Conservation (phyloP, 2,113 vertebrate species). For the Odobenus rosmarus region DNA sequence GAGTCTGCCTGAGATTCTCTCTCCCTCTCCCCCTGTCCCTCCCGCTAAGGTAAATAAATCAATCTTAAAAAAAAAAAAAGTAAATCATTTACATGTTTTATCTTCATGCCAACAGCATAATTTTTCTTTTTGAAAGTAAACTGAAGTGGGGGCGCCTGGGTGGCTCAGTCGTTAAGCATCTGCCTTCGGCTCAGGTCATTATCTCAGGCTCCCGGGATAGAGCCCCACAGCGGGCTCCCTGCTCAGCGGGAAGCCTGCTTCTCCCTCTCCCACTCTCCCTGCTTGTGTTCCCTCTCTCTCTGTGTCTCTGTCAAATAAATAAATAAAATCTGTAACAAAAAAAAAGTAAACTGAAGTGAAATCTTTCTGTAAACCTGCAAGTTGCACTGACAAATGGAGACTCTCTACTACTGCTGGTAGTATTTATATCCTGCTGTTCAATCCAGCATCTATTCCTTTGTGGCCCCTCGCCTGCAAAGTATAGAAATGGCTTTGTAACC, state of each 20-base stretch:
- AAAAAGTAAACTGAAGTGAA: not conserved
- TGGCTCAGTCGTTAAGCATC: too few relatives aligned
- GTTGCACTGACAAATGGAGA: not conserved
- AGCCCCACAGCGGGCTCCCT: too few relatives aligned
- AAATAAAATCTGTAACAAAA: too few relatives aligned
- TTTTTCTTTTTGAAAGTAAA: slow-evolving; percentile 24
- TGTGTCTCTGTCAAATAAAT: too few relatives aligned
- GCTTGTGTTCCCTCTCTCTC: too few relatives aligned
- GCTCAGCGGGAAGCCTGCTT: too few relatives aligned
- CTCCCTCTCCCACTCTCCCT: too few relatives aligned
- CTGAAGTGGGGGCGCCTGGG: too few relatives aligned
- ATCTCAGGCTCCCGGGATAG: too few relatives aligned
- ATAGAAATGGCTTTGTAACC: not conserved
- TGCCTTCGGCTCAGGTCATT: too few relatives aligned
- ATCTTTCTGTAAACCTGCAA: not conserved
- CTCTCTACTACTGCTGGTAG: not conserved
- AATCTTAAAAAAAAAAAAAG: not conserved
- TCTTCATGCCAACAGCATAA: not conserved
- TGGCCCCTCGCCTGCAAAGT: not conserved
- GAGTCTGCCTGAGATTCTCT: not conserved
- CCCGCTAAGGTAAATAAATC: not conserved
- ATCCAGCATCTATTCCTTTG: not conserved
- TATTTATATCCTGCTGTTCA: not conserved
- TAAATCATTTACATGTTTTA: not conserved
- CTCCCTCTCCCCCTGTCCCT: not conserved